phyloP scores from a whole-genome alignment of 2,888 invertebrate species.

The Pasiphila rectangulata region DNA sequence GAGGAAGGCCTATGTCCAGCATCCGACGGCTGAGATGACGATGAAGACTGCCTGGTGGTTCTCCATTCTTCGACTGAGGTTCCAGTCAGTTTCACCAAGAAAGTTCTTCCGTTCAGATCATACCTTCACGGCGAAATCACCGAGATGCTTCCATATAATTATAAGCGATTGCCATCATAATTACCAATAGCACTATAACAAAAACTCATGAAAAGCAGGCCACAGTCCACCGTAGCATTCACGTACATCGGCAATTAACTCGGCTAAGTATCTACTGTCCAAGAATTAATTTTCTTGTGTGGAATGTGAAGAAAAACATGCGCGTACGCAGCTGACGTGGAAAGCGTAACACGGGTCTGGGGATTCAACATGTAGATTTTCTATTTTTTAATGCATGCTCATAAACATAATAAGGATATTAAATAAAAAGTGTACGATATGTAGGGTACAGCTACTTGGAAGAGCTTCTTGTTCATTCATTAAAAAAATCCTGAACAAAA shows the following conservation, averaged over 20 bases:
- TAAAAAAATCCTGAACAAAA: too few species aligned
- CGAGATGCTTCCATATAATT: slow-evolving; percentile 6
- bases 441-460: too few species aligned
- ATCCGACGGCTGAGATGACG: too few species aligned
- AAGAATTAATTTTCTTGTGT: slow-evolving; percentile 62
- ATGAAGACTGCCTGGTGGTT: too few species aligned
- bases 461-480: too few species aligned
- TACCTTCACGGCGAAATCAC: neutral
- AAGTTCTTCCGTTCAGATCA: neutral
- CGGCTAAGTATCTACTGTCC: slow-evolving; percentile 50
- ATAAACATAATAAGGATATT: too few species aligned
- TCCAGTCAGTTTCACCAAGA: neutral
- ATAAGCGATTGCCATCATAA: slow-evolving; percentile 15
- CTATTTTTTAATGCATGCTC: slow-evolving; percentile 1
- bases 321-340: slow-evolving; percentile 49
- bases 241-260: slow-evolving; percentile 68
- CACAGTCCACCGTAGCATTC: slow-evolving; percentile 42
- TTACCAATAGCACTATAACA: slow-evolving; percentile 10
- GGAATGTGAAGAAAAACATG: slow-evolving; percentile 70
- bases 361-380: slow-evolving; percentile 18
- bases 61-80: too few species aligned
- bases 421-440: neutral
- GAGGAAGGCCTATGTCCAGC: too few species aligned
- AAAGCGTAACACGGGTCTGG: slow-evolving; percentile 66
- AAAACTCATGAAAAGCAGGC: slow-evolving; percentile 44